Conservation (phyloP, 2,888 invertebrate species). For the Scaptomyza reducta region DNA sequence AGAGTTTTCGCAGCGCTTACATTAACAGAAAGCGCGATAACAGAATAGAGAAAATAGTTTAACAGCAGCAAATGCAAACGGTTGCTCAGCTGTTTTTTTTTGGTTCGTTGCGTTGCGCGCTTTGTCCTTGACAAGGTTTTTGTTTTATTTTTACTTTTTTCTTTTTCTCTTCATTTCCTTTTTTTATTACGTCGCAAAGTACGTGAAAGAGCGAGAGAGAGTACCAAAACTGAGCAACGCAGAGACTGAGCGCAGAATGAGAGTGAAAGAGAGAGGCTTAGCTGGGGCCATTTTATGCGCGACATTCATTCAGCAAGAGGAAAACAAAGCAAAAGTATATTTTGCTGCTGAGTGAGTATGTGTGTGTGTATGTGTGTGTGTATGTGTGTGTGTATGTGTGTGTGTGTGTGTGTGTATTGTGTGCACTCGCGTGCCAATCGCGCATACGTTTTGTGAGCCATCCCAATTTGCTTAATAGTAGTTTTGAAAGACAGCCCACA, state of each 20-base stretch:
- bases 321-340: conserved; percentile 44
- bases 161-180: conserved; percentile 16
- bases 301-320: conserved; percentile 65
- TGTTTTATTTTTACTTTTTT: conserved; percentile 56
- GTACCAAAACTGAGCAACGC: conserved; percentile 8
- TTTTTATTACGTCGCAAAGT: conserved; percentile 13
- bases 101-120: conserved; percentile 60
- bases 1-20: conserved; percentile 8
- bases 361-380: conserved; percentile 19
- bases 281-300: conserved; percentile 58
- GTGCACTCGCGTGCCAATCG: conserved; percentile 66
- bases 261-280: conserved; percentile 21
- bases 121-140: conserved; percentile 81
- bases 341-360: conserved; percentile 37
- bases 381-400: conserved; percentile 11
- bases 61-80: conserved; percentile 29
- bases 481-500: conserved; percentile 44
- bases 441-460: conserved; percentile 52
- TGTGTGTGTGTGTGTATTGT: too few species aligned
- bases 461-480: conserved; percentile 50
- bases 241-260: conserved; percentile 13
- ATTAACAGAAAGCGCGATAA: conserved; percentile 50
- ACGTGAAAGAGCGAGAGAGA: conserved; percentile 6
- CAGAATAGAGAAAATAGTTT: conserved; percentile 3
- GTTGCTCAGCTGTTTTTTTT: conserved; percentile 76